Evolutionary conservation across 2,113 vertebrate species (phyloP).

Genomic region (Notarius lentiginosus): DNA sequence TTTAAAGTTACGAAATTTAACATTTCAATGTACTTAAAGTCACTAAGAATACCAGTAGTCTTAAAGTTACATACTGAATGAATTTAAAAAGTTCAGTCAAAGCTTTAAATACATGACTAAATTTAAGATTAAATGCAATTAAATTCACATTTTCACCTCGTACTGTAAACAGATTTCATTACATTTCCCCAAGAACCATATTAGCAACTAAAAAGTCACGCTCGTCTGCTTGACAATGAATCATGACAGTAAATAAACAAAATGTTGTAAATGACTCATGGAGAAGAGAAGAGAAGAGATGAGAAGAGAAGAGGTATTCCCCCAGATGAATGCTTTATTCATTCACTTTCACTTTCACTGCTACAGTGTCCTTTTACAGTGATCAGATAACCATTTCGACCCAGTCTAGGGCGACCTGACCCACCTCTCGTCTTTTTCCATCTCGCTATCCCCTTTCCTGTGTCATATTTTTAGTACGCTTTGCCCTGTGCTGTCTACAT

Average conservation of each 20-base stretch:
- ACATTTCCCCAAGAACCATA: background rate
- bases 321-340: background rate
- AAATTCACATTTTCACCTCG: too few species aligned
- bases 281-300: background rate
- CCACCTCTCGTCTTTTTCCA: background rate
- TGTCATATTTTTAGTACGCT: background rate
- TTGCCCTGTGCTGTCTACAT: background rate
- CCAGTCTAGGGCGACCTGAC: background rate
- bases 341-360: background rate
- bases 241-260: background rate
- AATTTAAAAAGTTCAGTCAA: too few species aligned
- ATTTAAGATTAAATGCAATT: too few species aligned
- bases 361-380: background rate
- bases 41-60: too few species aligned
- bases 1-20: too few species aligned
- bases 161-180: background rate
- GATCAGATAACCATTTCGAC: slow-evolving; percentile 17
- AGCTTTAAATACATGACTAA: too few species aligned
- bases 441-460: background rate
- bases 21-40: too few species aligned
- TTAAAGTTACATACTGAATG: too few species aligned
- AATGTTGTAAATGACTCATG: background rate
- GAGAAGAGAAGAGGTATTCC: background rate
- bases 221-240: background rate
- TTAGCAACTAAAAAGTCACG: background rate